phyloP scores from a whole-genome alignment of 2,113 vertebrate genomes.

The Neodon shergylaensis region DNA sequence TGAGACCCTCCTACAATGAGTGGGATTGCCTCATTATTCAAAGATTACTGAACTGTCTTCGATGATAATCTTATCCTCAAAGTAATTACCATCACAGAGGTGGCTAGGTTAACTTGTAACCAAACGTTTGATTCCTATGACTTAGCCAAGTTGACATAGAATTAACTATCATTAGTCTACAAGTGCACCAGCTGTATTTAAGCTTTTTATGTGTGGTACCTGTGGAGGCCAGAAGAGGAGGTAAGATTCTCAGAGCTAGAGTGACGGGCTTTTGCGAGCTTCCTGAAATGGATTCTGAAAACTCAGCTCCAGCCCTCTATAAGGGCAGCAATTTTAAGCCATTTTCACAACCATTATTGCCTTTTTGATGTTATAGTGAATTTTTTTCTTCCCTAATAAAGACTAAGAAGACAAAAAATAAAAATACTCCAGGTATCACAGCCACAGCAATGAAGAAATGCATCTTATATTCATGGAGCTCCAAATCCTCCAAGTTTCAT shows the following conservation, averaged over 20 bases:
- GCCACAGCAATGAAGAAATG: not conserved
- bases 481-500: not conserved
- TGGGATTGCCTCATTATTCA: not conserved
- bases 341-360: not conserved
- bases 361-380: not conserved
- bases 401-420: not conserved
- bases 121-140: not conserved
- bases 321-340: not conserved
- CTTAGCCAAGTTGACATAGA: not conserved
- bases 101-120: not conserved
- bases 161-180: not conserved
- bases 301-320: not conserved
- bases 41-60: not conserved
- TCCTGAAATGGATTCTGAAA: not conserved
- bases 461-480: not conserved
- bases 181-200: not conserved
- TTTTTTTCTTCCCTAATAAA: not conserved
- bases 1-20: not conserved
- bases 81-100: not conserved
- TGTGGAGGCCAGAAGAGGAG: not conserved
- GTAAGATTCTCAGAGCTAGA: not conserved
- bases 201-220: not conserved
- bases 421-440: not conserved
- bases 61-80: not conserved
- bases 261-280: too few relatives aligned